phyloP scores from a whole-genome alignment of 2,113 vertebrate genomes.

The Oncorhynchus keta region DNA sequence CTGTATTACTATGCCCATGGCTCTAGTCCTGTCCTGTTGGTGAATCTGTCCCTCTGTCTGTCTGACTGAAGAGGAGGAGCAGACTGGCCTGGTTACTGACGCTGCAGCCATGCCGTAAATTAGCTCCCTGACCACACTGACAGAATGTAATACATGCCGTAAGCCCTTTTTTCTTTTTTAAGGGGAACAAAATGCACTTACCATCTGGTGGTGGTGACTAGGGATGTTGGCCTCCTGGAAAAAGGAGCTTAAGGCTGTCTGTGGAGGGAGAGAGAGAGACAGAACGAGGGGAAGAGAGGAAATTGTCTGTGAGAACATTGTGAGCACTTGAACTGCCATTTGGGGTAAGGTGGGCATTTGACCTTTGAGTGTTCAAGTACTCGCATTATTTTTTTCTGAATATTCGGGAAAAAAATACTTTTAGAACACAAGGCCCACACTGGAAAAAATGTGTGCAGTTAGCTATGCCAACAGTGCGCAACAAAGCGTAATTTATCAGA shows the following conservation, averaged over 20 bases:
- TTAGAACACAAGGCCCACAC: too few species aligned
- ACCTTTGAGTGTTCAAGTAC: too few species aligned
- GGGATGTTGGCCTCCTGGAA: slow-evolving; percentile 91
- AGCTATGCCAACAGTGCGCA: too few species aligned
- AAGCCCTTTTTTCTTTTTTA: neutral
- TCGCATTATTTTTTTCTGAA: too few species aligned
- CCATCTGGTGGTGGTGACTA: slow-evolving; percentile 86
- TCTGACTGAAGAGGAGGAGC: too few species aligned
- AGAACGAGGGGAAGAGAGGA: neutral
- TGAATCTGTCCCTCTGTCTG: slow-evolving; percentile 11
- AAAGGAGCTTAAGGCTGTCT: slow-evolving; percentile 90
- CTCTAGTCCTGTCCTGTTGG: slow-evolving; percentile 5
- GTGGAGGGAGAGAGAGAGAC: slow-evolving; percentile 42
- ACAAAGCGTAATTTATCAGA: too few species aligned
- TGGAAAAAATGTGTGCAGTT: too few species aligned
- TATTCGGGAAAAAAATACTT: too few species aligned
- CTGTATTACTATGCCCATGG: neutral
- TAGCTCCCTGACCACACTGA: slow-evolving; percentile 5
- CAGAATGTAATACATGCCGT: slow-evolving; percentile 15
- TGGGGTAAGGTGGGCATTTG: too few species aligned
- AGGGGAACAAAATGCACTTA: slow-evolving; percentile 66
- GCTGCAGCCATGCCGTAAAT: neutral
- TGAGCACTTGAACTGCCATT: neutral
- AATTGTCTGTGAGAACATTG: neutral
- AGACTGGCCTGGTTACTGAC: neutral